Evolutionary conservation across 2,888 invertebrate species (phyloP).

Genomic region (Metalampra italica): DNA sequence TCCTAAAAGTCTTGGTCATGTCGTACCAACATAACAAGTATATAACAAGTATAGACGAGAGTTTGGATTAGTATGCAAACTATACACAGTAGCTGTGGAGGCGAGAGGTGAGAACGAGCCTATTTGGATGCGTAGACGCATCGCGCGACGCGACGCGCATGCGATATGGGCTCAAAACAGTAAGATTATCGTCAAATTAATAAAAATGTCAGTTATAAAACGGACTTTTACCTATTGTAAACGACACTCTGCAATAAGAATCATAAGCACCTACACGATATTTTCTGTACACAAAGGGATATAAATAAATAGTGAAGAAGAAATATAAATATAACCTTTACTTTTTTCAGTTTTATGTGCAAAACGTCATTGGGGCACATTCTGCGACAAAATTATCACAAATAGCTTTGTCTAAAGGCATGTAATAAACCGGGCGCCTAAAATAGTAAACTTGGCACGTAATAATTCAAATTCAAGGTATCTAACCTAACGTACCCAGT

Average conservation of each 20-base stretch:
- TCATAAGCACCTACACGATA: not conserved
- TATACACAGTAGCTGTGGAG: conserved; percentile 38
- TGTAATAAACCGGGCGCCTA: too few relatives aligned
- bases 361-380: too few relatives aligned
- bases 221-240: conserved; percentile 14
- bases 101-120: conserved; percentile 63
- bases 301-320: not conserved
- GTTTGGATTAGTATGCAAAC: conserved; percentile 64
- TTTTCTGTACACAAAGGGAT: not conserved
- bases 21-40: too few relatives aligned
- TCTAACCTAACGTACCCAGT: too few relatives aligned
- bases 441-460: too few relatives aligned
- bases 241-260: not conserved
- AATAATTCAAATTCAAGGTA: too few relatives aligned
- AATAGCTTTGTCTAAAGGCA: too few relatives aligned
- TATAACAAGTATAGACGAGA: conserved; percentile 22
- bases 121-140: conserved; percentile 60
- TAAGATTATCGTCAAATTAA: conserved; percentile 48
- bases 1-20: too few relatives aligned
- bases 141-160: conserved; percentile 44
- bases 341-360: not conserved
- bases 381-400: too few relatives aligned
- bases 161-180: conserved; percentile 27
- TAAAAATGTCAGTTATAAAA: conserved; percentile 30
- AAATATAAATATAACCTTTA: not conserved